Conservation (phyloP, 2,888 invertebrate species). For the Meteorus cinctellus region DNA sequence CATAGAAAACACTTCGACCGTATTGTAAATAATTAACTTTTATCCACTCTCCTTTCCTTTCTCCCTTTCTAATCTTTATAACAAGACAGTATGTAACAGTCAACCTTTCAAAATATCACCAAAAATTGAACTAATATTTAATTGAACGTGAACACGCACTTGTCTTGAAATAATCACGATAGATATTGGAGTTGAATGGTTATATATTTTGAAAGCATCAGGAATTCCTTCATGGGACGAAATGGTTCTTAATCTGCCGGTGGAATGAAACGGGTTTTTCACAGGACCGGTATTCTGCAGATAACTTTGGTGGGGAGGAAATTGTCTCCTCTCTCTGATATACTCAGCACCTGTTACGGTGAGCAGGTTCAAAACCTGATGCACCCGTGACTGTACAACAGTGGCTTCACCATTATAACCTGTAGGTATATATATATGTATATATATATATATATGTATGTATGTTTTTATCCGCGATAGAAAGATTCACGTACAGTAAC, state of each 20-base stretch:
- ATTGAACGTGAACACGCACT: neutral
- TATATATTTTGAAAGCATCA: constrained; percentile 5
- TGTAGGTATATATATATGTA: constrained; percentile 10
- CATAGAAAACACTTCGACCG: constrained; percentile 4
- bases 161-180: neutral
- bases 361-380: constrained; percentile 35
- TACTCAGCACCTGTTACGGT: constrained; percentile 36
- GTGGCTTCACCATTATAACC: neutral
- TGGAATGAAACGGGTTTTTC: constrained; percentile 34
- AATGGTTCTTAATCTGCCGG: constrained; percentile 21
- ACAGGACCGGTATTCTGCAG: constrained; percentile 20
- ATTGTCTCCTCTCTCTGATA: constrained; percentile 19
- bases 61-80: neutral
- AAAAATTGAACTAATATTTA: neutral
- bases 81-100: neutral
- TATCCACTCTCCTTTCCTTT: constrained; percentile 18
- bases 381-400: constrained; percentile 29
- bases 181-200: neutral
- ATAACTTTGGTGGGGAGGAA: neutral
- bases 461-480: constrained; percentile 1
- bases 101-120: neutral
- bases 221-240: constrained; percentile 15
- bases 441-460: constrained; percentile 1
- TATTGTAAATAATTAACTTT: neutral
- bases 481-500: constrained; percentile 1